phyloP scores from a whole-genome alignment of 30 jellyfish, hydroid and myxozoan species.

The Hydractinia echinata region DNA sequence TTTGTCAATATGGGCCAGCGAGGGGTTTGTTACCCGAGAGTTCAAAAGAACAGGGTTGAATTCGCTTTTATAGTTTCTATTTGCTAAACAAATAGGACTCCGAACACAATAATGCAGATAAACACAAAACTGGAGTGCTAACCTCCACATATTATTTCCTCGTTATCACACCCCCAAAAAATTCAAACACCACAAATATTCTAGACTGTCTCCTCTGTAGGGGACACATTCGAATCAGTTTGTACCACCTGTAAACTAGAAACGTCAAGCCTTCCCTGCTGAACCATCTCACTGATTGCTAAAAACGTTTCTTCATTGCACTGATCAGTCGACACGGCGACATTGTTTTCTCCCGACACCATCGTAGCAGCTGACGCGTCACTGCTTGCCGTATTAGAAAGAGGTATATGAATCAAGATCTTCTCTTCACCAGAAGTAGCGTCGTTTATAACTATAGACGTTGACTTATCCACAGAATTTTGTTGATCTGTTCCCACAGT shows the following conservation, averaged over 20 bases:
- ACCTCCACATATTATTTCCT: too few species aligned
- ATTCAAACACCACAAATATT: too few species aligned
- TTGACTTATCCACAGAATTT: background rate
- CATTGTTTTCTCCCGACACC: background rate
- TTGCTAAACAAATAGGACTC: too few species aligned
- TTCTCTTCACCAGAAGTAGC: background rate
- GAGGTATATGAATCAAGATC: background rate
- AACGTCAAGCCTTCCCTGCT: conserved; percentile 37
- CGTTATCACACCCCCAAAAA: too few species aligned
- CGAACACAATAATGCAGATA: too few species aligned
- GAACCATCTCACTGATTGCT: conserved; percentile 38
- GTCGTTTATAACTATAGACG: background rate
- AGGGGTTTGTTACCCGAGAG: too few species aligned
- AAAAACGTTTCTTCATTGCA: conserved; percentile 33
- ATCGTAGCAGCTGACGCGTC: background rate
- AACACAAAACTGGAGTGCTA: too few species aligned
- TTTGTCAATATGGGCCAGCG: too few species aligned
- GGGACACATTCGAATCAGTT: background rate
- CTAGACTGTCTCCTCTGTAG: too few species aligned
- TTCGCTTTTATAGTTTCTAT: too few species aligned
- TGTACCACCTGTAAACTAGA: conserved; percentile 33
- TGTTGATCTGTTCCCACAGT: background rate
- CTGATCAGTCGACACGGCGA: background rate
- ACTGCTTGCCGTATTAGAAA: background rate
- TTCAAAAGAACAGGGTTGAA: too few species aligned